Evolutionary conservation across 2,113 vertebrate genomes (phyloP).

Genomic region (Nibea coibor): DNA sequence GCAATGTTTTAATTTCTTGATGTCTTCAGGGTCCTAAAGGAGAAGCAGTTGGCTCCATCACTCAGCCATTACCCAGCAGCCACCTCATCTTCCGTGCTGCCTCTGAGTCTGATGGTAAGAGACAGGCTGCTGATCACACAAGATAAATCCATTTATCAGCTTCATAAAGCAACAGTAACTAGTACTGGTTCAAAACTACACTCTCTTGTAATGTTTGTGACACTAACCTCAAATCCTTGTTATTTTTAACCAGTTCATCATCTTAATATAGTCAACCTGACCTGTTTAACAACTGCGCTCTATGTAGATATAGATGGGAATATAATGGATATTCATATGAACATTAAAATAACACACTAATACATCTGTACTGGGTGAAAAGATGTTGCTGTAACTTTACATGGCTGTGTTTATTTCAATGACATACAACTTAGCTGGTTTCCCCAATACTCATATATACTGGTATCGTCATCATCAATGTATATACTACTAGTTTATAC

Average conservation of each 20-base stretch:
- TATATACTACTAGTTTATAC: too few relatives aligned
- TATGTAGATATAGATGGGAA: too few relatives aligned
- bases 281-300: not conserved
- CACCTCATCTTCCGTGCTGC: constrained; percentile 97
- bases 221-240: not conserved
- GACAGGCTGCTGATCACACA: constrained; percentile 36
- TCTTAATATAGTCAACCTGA: not conserved
- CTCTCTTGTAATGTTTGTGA: not conserved
- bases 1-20: not conserved
- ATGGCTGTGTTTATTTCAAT: not conserved
- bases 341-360: not conserved
- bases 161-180: not conserved
- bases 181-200: not conserved
- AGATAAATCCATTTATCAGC: not conserved
- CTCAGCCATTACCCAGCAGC: constrained; percentile 97
- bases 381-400: not conserved
- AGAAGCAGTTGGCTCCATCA: constrained; percentile 98
- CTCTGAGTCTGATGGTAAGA: constrained; percentile 97
- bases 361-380: not conserved
- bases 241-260: not conserved
- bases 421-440: not conserved
- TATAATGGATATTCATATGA: not conserved
- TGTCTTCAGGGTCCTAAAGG: constrained; percentile 94
- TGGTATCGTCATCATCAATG: too few relatives aligned
- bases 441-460: not conserved